Evolutionary conservation across 2,888 invertebrate species (phyloP).

Genomic region (Phengaris arion): DNA sequence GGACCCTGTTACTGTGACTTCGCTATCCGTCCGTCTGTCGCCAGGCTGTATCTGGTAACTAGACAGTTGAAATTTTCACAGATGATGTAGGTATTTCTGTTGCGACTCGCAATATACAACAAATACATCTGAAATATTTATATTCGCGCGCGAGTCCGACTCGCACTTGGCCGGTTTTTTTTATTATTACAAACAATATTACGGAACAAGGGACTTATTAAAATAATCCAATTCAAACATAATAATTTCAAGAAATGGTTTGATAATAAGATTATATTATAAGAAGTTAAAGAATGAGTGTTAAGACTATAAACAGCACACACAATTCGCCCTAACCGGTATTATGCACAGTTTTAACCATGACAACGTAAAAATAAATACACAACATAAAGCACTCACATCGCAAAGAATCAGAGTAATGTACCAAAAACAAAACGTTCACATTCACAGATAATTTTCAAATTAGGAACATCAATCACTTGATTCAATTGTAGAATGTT

Average conservation of each 20-base stretch:
- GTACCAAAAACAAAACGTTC: neutral
- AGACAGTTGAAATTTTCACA: no score
- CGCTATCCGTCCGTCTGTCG: no score
- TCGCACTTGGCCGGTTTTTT: no score
- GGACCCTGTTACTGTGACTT: no score
- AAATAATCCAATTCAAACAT: neutral
- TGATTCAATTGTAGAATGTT: slow-evolving; percentile 4
- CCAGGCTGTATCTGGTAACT: no score
- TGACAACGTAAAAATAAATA: slow-evolving; percentile 26
- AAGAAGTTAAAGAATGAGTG: neutral
- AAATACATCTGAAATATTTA: no score
- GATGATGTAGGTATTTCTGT: no score
- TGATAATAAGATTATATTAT: neutral
- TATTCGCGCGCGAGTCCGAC: no score
- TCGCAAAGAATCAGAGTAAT: neutral
- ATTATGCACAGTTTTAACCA: slow-evolving; percentile 25
- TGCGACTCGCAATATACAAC: no score
- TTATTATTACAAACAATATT: neutral
- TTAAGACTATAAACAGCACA: slow-evolving; percentile 1
- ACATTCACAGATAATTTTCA: slow-evolving; percentile 13
- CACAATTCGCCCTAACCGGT: slow-evolving; percentile 22
- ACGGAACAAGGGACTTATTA: neutral
- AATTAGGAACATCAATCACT: neutral
- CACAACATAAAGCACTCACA: slow-evolving; percentile 18
- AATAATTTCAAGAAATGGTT: neutral